Conservation (phyloP, 1,140 invertebrate species). For the Platorchestia sp. region DNA sequence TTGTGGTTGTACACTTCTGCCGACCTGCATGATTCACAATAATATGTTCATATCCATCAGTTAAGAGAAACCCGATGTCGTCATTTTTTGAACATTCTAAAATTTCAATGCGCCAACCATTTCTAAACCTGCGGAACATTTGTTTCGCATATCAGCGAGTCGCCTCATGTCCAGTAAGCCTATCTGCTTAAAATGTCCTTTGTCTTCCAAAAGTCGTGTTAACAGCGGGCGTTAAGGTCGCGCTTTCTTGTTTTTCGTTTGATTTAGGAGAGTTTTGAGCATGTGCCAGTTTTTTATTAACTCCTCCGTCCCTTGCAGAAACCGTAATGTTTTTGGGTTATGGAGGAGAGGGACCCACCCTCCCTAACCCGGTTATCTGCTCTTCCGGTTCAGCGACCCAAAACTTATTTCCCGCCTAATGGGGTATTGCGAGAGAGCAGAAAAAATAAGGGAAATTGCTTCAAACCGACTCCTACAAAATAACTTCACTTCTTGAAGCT, state of each 20-base stretch:
- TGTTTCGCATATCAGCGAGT: not conserved
- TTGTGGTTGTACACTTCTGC: not conserved
- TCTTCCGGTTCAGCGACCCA: slow-evolving; percentile 51
- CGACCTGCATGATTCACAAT: not conserved
- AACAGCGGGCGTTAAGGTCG: not conserved
- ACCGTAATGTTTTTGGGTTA: slow-evolving; percentile 18
- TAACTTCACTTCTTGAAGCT: slow-evolving; percentile 39
- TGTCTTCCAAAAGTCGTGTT: not conserved
- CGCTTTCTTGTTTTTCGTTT: not conserved
- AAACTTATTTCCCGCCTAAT: slow-evolving; percentile 49
- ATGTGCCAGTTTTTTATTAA: slow-evolving; percentile 36
- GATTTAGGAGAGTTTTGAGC: slow-evolving; percentile 42
- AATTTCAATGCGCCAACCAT: not conserved
- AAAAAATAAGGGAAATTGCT: slow-evolving; percentile 27
- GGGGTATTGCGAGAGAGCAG: slow-evolving; percentile 16
- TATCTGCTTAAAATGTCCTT: not conserved
- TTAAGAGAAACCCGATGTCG: not conserved
- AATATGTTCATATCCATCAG: too few species aligned
- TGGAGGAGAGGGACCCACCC: not conserved
- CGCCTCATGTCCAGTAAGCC: not conserved
- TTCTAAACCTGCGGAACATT: not conserved
- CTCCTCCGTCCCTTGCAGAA: not conserved
- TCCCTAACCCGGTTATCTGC: slow-evolving; percentile 24
- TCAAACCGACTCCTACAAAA: slow-evolving; percentile 40
- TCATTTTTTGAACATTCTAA: not conserved